Percentiles rank a stretch among this genome's conserved stretches.
Evolutionary conservation across 2,797 vertebrate genomes (phyloP).

Genomic region (Moxostoma hubbsi): DNA sequence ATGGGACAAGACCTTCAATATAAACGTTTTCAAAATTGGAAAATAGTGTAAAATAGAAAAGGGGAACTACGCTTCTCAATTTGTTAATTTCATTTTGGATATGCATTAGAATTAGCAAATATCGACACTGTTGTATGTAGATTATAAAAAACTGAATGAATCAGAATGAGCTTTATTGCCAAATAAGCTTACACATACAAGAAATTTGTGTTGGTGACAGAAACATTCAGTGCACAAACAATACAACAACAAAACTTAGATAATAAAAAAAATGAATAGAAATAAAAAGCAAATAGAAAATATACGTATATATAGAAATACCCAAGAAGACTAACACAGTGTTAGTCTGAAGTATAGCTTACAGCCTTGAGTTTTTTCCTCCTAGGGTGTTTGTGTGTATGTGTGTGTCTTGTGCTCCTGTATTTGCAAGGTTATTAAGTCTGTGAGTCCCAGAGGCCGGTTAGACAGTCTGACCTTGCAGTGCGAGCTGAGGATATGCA

Average conservation of each 20-base stretch:
- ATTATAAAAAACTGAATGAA: conserved; percentile 63
- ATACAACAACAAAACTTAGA: no score
- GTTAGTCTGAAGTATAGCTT: conserved; percentile 66
- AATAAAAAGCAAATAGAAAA: no score
- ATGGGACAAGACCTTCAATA: no score
- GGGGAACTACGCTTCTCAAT: background rate
- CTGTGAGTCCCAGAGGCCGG: conserved; percentile 57
- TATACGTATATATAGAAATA: no score
- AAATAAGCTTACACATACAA: no score
- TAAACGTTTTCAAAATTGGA: no score
- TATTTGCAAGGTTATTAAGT: conserved; percentile 65
- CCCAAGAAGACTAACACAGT: conserved; percentile 50
- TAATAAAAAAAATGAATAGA: no score
- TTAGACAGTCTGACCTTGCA: conserved; percentile 71
- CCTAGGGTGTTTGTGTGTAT: background rate
- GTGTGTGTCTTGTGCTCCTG: conserved; percentile 1
- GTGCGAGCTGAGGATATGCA: conserved; percentile 67
- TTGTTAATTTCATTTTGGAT: background rate
- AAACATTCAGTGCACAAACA: no score
- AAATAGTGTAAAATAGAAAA: no score
- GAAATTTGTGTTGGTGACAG: no score
- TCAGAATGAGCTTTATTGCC: no score
- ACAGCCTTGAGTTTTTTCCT: conserved; percentile 68
- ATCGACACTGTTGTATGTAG: conserved; percentile 59
- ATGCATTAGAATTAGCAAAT: conserved; percentile 26